phyloP scores from a whole-genome alignment of 2,113 vertebrate species.

The Hippocampus abdominalis region DNA sequence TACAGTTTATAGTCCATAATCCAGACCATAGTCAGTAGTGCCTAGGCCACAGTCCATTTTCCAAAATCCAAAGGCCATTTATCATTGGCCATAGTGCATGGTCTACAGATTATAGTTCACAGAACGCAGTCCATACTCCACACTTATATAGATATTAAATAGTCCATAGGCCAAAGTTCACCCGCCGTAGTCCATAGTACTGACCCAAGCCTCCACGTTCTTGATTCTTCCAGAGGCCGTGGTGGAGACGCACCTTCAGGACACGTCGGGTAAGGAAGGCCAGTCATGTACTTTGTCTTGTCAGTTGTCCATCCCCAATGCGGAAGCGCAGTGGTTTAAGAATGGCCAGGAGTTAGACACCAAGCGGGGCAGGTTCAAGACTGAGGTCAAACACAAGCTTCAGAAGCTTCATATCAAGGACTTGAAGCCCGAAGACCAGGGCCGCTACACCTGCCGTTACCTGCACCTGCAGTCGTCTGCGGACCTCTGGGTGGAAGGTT shows the following conservation, averaged over 20 bases:
- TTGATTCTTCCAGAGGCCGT: constrained; percentile 77
- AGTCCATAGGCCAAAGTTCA: too few relatives aligned
- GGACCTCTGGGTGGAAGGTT: constrained; percentile 88
- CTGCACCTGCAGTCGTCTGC: constrained; percentile 85
- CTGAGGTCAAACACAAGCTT: constrained; percentile 85
- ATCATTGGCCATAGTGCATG: not conserved
- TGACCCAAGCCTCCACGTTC: not conserved
- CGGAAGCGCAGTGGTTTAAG: constrained; percentile 88
- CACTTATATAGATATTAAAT: not conserved
- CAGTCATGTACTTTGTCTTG: constrained; percentile 84
- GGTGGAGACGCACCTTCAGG: constrained; percentile 87
- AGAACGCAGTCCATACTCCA: not conserved
- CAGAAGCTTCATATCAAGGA: constrained; percentile 90
- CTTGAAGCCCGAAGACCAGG: constrained; percentile 87
- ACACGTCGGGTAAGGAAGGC: constrained; percentile 88
- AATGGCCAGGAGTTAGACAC: constrained; percentile 85
- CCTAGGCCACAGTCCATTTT: not conserved
- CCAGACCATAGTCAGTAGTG: not conserved
- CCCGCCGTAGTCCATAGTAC: not conserved
- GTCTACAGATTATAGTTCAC: not conserved
- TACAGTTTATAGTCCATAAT: not conserved
- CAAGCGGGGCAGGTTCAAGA: constrained; percentile 81
- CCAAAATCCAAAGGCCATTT: not conserved
- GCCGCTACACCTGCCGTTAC: constrained; percentile 85
- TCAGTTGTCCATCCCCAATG: constrained; percentile 91